A percentile compares a stretch with the other conserved stretches of the same genome.
These are phyloP conservation scores for Pomacea canaliculata DNA, from an alignment of 2,888 invertebrate genomes.

Conservation along the genomic window DNA sequence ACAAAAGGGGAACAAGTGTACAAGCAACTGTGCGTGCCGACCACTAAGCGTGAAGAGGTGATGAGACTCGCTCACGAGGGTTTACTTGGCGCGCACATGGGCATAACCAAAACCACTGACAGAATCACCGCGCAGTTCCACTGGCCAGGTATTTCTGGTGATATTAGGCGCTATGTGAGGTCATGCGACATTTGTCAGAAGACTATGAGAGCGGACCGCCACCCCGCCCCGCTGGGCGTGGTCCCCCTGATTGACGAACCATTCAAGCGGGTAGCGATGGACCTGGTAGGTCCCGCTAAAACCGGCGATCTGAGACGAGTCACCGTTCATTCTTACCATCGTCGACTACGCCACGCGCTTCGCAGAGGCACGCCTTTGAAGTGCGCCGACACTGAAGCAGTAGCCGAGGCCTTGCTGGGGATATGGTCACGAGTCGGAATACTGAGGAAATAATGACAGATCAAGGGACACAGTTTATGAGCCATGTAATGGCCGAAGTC, in stretches of 20 bases:
- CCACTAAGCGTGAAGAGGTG: neutral
- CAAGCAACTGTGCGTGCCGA: conserved; percentile 15
- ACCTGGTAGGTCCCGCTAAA: conserved; percentile 10
- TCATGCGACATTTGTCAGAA: conserved; percentile 30
- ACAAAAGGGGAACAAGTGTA: neutral
- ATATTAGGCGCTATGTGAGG: conserved; percentile 17
- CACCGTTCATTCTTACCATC: too few relatives aligned
- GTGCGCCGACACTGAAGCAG: too few relatives aligned
- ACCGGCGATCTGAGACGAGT: too few relatives aligned
- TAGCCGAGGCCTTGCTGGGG: too few relatives aligned
- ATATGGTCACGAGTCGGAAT: too few relatives aligned
- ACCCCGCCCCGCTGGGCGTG: conserved; percentile 23
- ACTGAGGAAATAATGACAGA: too few relatives aligned
- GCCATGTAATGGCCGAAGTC: too few relatives aligned
- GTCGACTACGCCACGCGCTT: too few relatives aligned
- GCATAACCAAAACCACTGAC: conserved; percentile 16
- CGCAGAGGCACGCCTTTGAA: too few relatives aligned
- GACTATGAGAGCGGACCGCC: conserved; percentile 2
- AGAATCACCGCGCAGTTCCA: conserved; percentile 5
- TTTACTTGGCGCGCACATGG: conserved; percentile 21
- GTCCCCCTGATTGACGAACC: conserved; percentile 39
- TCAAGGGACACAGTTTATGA: too few relatives aligned
- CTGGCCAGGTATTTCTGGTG: conserved; percentile 23
- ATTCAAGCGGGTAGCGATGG: conserved; percentile 34
- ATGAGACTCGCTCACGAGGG: conserved; percentile 17